Evolutionary conservation across 35 echinoderm and acorn worm species (phyloP), one percentile per base, ranked within the genome.

Genomic region (Heliocidaris tuberculata): DNA sequence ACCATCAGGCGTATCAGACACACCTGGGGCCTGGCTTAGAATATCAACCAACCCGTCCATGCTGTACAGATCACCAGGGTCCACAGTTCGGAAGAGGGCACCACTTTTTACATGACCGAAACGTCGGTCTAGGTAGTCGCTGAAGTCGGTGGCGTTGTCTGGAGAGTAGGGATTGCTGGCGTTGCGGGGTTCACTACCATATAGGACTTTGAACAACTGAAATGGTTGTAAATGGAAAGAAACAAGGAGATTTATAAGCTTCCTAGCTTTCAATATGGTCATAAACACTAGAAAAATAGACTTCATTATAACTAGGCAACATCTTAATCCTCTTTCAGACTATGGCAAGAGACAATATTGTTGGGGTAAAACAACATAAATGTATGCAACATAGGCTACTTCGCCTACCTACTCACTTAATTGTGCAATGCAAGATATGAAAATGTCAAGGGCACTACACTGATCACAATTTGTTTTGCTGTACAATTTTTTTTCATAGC

Each of bases 141-240:
- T 92, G 92, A 95, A 98, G 89, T 97, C 94, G 6, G 97, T 95
- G 52, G 86, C 94, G 48, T 97, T 98, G 48, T 97, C 48, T 6
- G 93, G 19, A 5, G 31, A 35, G 88, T 93, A 95, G 30, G 96
- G 85, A 24, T 94, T 47, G 27, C 59, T 95, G 59, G 59, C 47
- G 31, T 96, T 95, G 50, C 94, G 94, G 27, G 91, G 95, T n/a
- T 94, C 85, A 30, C 86, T 96, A 8, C 97, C 97, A 93, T 98
- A 98, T 15, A 98, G 85, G 21, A 97, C 85, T 32, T 97, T 96
- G 92, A 95, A 98, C 29, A 98, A 59, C 97, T 98, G 56, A 19
- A 92, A 59, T 48, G 15, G 17, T 78, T 19, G 17, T 21, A 78
- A 27, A 85, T 47, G 6, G 85, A 49, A 13, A 94, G 56, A n/a